These are phyloP conservation scores for Myocastor coypus DNA, from an alignment of 2,113 vertebrate genomes.

Conservation along the genomic window DNA sequence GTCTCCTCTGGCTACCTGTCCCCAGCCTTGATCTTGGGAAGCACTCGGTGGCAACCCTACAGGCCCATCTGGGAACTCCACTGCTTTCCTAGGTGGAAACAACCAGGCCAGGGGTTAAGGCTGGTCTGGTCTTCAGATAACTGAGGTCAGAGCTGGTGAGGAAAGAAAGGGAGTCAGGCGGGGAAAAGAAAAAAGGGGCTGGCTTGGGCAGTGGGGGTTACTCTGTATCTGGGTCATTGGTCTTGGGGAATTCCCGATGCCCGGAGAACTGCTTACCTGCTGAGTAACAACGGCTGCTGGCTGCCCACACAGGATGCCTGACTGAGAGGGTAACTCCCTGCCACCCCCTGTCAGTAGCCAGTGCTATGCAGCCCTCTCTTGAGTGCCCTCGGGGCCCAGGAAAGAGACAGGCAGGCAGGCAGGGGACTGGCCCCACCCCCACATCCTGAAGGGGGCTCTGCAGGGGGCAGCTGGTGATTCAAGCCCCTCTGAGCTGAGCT, in stretches of 20 bases:
- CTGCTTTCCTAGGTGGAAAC: not conserved
- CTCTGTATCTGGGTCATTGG: conserved; percentile 79
- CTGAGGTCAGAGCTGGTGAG: not conserved
- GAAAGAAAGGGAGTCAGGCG: not conserved
- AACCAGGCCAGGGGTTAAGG: not conserved
- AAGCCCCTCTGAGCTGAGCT: conserved; percentile 75
- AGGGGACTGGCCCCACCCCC: conserved; percentile 70
- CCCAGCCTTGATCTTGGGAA: not conserved
- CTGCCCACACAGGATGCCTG: conserved; percentile 80
- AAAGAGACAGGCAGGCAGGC: conserved; percentile 70
- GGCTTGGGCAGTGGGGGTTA: conserved; percentile 43
- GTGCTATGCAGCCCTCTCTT: conserved; percentile 26
- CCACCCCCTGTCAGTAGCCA: conserved; percentile 14
- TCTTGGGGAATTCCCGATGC: conserved; percentile 80
- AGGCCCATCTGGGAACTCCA: not conserved
- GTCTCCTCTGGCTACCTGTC: conserved; percentile 9
- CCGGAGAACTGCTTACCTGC: conserved; percentile 80
- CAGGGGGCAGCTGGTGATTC: conserved; percentile 82
- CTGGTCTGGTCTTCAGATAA: conserved; percentile 41
- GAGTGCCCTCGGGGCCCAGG: conserved; percentile 58
- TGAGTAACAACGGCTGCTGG: conserved; percentile 76
- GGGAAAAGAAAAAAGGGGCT: conserved; percentile 2
- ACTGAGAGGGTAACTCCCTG: conserved; percentile 53
- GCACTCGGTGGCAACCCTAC: not conserved
- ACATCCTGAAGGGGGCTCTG: not conserved